Percentiles rank a stretch among this genome's conserved stretches.
These are phyloP conservation scores for Cryptotis parvus DNA, from an alignment of 2,113 vertebrate species.

Conservation along the genomic window DNA sequence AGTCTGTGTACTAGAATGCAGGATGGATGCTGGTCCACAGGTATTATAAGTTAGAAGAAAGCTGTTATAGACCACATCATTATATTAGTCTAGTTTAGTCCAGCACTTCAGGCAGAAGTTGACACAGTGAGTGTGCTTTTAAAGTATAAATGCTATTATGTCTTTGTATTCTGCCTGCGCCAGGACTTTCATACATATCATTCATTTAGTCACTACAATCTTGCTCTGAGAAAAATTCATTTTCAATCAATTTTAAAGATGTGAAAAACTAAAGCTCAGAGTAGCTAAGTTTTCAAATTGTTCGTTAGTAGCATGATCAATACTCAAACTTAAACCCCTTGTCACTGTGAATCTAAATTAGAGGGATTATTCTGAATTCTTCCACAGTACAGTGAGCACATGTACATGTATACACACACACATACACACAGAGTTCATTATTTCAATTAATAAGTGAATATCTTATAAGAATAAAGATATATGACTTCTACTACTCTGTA, in stretches of 20 bases:
- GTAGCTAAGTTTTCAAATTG: background rate
- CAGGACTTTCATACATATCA: background rate
- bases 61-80: background rate
- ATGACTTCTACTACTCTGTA: conserved; percentile 66
- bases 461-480: conserved; percentile 13
- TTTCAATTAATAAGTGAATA: background rate
- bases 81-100: fast-evolving
- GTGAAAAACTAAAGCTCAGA: background rate
- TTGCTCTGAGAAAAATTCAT: background rate
- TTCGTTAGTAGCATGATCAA: background rate
- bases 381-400: background rate
- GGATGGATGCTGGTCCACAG: too few species aligned
- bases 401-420: too few species aligned
- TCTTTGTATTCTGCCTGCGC: background rate
- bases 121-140: background rate
- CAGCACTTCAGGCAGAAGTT: background rate
- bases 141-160: background rate
- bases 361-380: background rate
- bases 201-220: background rate
- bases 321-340: background rate
- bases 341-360: background rate
- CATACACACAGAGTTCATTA: background rate
- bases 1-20: too few species aligned
- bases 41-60: too few species aligned
- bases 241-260: background rate